Conservation (phyloP, 2,113 vertebrate species). For the Cercocebus atys region DNA sequence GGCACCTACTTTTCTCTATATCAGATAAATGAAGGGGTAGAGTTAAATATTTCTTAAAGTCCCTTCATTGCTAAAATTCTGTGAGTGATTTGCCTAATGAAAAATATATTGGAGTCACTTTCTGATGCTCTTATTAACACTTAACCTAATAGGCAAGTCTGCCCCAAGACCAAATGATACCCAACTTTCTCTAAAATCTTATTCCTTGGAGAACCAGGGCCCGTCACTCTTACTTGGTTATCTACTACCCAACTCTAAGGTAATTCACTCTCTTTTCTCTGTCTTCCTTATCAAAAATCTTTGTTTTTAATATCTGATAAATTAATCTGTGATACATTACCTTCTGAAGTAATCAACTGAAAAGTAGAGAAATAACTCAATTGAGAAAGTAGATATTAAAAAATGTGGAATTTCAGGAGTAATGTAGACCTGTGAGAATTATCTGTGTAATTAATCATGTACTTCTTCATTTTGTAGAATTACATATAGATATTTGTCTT, state of each 20-base stretch:
- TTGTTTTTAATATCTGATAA: conserved; percentile 27
- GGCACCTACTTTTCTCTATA: background rate
- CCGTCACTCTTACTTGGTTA: background rate
- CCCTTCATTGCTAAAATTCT: background rate
- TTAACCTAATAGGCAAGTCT: background rate
- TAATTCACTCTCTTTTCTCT: background rate
- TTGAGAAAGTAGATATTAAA: background rate
- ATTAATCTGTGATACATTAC: conserved; percentile 1
- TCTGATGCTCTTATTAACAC: background rate
- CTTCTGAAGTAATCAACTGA: background rate
- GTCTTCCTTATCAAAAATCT: background rate
- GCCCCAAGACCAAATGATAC: background rate
- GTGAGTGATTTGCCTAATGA: background rate
- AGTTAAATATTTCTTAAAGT: background rate
- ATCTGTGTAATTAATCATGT: background rate
- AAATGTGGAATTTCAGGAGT: background rate
- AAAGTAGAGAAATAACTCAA: background rate
- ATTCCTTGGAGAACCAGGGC: background rate
- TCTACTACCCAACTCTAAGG: background rate
- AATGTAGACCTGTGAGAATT: background rate
- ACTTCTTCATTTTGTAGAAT: background rate
- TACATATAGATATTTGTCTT: background rate
- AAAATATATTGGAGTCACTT: background rate
- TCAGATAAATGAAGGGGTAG: background rate
- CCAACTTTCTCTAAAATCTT: background rate